Percentiles rank a stretch among this genome's conserved stretches.
phyloP scores from a whole-genome alignment of 2,113 vertebrate species.

The Shinisaurus crocodilurus region DNA sequence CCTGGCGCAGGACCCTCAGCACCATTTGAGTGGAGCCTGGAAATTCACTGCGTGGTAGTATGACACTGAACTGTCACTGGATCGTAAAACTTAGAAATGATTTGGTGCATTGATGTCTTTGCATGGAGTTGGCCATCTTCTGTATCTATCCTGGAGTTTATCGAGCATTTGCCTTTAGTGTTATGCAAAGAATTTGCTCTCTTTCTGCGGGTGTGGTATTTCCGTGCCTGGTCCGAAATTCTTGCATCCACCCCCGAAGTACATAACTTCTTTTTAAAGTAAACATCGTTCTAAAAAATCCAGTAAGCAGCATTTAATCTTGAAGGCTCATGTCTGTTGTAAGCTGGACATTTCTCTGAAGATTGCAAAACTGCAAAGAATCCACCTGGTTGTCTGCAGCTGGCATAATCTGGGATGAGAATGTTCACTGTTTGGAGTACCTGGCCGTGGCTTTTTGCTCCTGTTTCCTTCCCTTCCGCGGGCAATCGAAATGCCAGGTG shows the following conservation, averaged over 20 bases:
- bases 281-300: not conserved
- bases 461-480: slow-evolving; percentile 27
- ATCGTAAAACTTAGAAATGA: too few relatives aligned
- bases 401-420: not conserved
- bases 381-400: not conserved
- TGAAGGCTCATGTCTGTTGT: not conserved
- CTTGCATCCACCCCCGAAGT: not conserved
- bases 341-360: not conserved
- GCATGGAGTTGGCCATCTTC: not conserved
- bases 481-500: slow-evolving; percentile 8
- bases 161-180: not conserved
- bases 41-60: not conserved
- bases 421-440: not conserved
- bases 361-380: not conserved
- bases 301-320: slow-evolving; percentile 32
- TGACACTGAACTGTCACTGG: not conserved
- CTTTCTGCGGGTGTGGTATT: not conserved
- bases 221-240: not conserved
- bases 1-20: too few relatives aligned
- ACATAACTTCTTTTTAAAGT: not conserved
- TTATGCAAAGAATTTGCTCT: not conserved
- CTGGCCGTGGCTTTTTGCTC: not conserved
- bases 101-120: not conserved
- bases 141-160: too few relatives aligned
- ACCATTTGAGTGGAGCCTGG: too few relatives aligned